Percentiles rank a stretch among this genome's conserved stretches.
These are phyloP conservation scores for Papilio elwesi DNA, from an alignment of 2,888 invertebrate species.

Conservation along the genomic window DNA sequence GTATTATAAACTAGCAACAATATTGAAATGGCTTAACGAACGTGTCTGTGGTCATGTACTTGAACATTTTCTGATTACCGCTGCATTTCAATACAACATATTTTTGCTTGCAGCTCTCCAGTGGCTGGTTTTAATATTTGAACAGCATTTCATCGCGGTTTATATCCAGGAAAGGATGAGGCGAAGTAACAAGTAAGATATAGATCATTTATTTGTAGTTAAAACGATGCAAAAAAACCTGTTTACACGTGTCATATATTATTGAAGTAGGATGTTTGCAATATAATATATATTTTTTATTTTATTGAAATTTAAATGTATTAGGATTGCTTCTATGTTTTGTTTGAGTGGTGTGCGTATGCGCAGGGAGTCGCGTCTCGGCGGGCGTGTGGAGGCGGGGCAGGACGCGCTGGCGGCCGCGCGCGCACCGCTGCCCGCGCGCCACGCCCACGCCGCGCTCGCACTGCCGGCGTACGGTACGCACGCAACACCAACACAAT, in stretches of 20 bases:
- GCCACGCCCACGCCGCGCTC: slow-evolving; percentile 51
- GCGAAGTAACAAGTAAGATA: slow-evolving; percentile 62
- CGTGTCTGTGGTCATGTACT: no score
- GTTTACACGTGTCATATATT: neutral
- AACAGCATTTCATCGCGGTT: slow-evolving; percentile 93
- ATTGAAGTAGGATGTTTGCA: no score
- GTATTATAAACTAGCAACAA: no score
- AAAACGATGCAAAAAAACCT: no score
- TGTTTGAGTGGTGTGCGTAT: neutral
- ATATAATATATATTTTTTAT: no score
- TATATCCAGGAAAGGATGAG: slow-evolving; percentile 85
- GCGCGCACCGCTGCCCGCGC: slow-evolving; percentile 43
- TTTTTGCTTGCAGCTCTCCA: slow-evolving; percentile 85
- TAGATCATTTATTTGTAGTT: neutral
- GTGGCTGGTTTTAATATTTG: slow-evolving; percentile 93
- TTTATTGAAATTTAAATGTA: no score
- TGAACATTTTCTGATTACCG: no score
- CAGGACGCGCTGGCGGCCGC: slow-evolving; percentile 64
- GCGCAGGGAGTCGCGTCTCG: slow-evolving; percentile 43
- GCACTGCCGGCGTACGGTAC: slow-evolving; percentile 68
- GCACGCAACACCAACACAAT: slow-evolving; percentile 35
- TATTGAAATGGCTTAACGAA: no score
- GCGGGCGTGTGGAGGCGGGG: slow-evolving; percentile 60
- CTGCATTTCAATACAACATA: no score
- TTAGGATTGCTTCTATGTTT: no score